Evolutionary conservation across 1,140 invertebrate genomes (phyloP).

Genomic region (Conus ventricosus): DNA sequence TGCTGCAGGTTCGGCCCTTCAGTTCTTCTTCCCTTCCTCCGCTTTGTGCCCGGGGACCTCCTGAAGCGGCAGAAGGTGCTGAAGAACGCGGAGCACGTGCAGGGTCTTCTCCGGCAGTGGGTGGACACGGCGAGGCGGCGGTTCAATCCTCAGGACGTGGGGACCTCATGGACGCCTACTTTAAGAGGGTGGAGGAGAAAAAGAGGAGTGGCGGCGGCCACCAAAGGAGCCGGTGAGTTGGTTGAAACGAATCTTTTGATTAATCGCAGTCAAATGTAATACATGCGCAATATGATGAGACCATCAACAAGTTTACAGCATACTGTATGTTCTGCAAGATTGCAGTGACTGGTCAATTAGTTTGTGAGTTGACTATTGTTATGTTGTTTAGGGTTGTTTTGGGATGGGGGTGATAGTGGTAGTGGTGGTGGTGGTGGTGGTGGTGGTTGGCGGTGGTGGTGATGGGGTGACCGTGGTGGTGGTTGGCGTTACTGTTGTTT

Average conservation of each 20-base stretch:
- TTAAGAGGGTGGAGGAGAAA: conserved; percentile 45
- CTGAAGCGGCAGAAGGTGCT: conserved; percentile 46
- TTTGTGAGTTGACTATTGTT: no score
- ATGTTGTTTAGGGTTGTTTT: no score
- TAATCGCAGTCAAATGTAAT: no score
- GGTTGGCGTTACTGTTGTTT: no score
- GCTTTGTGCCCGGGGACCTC: conserved; percentile 51
- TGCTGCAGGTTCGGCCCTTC: conserved; percentile 21
- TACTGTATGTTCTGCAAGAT: no score
- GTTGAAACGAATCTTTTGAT: not conserved
- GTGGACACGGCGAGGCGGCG: conserved; percentile 49
- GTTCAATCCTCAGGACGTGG: conserved; percentile 51
- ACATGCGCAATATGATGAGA: no score
- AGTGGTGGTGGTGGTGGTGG: not conserved
- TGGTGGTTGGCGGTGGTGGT: not conserved
- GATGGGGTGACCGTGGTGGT: not conserved
- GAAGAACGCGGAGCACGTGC: conserved; percentile 46
- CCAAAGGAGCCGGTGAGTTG: no score
- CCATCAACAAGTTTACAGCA: no score
- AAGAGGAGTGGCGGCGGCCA: not conserved
- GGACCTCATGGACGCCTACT: conserved; percentile 62
- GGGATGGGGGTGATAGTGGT: no score
- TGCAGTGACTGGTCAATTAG: no score
- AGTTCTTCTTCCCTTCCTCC: conserved; percentile 54
- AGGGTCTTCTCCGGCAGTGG: conserved; percentile 35